Evolutionary conservation across 2,797 vertebrate genomes (phyloP).

Genomic region (Bucorvus abyssinicus): DNA sequence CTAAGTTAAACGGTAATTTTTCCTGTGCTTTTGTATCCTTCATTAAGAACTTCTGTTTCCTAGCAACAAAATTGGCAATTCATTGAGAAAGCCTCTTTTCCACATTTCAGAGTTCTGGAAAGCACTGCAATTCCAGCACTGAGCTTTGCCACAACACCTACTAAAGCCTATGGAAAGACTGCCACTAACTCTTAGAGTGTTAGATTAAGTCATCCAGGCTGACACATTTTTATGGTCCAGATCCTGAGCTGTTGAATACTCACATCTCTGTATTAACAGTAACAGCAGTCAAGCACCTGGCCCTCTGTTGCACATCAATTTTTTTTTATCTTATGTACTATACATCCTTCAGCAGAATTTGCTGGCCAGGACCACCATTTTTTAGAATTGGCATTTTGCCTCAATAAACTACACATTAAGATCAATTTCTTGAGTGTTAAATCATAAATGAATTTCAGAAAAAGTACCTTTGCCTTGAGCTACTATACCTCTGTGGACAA

Average conservation of each 20-base stretch:
- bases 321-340: neutral
- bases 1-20: neutral
- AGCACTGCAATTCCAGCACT: neutral
- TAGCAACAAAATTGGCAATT: neutral
- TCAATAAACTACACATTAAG: neutral
- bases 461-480: neutral
- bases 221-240: neutral
- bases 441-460: neutral
- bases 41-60: neutral
- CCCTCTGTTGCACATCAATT: neutral
- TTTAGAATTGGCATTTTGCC: neutral
- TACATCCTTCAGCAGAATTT: neutral
- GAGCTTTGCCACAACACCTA: neutral
- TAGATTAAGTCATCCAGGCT: neutral
- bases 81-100: neutral
- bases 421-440: neutral
- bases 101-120: neutral
- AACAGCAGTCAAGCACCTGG: neutral
- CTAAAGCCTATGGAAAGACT: neutral
- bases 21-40: neutral
- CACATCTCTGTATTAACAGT: neutral
- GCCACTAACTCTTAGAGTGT: neutral
- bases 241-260: neutral
- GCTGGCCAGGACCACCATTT: neutral
- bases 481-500: neutral